Percentiles rank a stretch among this genome's conserved stretches.
Conservation (phyloP, 2,113 vertebrate species). For the Pica pica region DNA sequence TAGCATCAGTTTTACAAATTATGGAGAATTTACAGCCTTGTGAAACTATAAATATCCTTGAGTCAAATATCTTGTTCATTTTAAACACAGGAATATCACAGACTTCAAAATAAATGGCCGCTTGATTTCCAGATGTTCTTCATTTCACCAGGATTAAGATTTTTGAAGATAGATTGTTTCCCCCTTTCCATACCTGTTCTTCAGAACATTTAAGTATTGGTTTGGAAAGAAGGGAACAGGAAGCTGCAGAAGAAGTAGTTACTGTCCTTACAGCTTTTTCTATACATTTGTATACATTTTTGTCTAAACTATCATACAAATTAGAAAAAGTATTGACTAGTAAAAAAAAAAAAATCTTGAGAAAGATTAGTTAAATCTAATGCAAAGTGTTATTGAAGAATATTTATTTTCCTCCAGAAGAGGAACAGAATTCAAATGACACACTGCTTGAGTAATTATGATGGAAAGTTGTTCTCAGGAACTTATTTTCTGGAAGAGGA, state of each 20-base stretch:
- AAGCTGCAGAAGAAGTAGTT: background rate
- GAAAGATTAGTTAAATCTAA: background rate
- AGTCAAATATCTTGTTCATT: background rate
- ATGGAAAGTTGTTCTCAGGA: background rate
- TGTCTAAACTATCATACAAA: background rate
- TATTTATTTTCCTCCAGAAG: background rate
- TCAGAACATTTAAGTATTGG: background rate
- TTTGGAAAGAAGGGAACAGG: background rate
- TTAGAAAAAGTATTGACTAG: background rate
- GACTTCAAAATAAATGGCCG: background rate
- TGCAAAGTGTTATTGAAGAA: background rate
- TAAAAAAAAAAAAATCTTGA: background rate
- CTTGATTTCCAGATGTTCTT: background rate
- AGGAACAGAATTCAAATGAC: background rate
- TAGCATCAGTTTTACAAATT: background rate
- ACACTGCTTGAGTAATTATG: background rate
- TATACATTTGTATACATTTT: background rate
- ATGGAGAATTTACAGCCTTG: background rate
- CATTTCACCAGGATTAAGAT: background rate
- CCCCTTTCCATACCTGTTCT: fast-evolving
- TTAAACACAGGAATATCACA: background rate
- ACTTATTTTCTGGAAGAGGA: background rate
- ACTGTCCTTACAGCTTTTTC: background rate
- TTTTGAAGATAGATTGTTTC: background rate
- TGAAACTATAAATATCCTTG: background rate